Evolutionary conservation across 1,140 invertebrate species (phyloP).

Genomic region (Macrobrachium nipponense): DNA sequence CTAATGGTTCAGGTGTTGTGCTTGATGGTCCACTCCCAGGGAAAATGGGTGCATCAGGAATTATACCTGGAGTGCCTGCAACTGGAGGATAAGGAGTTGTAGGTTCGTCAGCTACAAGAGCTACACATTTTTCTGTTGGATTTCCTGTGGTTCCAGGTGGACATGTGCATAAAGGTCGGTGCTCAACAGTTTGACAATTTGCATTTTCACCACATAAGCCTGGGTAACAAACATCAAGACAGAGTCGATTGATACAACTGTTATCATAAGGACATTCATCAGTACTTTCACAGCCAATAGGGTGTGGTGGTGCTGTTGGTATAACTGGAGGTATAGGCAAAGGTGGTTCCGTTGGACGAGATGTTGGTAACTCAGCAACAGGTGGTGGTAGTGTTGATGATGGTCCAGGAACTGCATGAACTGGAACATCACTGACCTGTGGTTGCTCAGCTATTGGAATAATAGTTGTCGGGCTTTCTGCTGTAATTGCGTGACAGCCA

Average conservation of each 20-base stretch:
- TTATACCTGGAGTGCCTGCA: neutral
- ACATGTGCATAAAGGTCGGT: conserved; percentile 86
- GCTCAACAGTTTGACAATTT: conserved; percentile 82
- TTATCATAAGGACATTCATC: conserved; percentile 85
- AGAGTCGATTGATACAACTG: conserved; percentile 82
- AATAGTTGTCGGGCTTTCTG: conserved; percentile 62
- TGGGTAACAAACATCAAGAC: conserved; percentile 79
- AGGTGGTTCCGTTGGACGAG: conserved; percentile 65
- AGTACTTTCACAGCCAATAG: conserved; percentile 79
- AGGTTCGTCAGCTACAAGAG: conserved; percentile 71
- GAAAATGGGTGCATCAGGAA: conserved; percentile 16
- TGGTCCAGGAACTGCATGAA: conserved; percentile 37
- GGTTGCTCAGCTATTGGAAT: conserved; percentile 28
- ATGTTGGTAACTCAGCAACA: conserved; percentile 35
- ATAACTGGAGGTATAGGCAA: conserved; percentile 23
- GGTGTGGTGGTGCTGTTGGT: conserved; percentile 73
- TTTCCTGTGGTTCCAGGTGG: conserved; percentile 86
- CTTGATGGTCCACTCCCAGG: conserved; percentile 15
- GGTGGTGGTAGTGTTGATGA: neutral
- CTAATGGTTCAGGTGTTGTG: conserved; percentile 27
- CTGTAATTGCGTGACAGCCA: conserved; percentile 71
- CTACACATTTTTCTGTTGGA: conserved; percentile 80
- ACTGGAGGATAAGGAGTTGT: conserved; percentile 11
- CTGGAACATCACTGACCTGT: conserved; percentile 13
- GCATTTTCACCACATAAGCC: conserved; percentile 81